A percentile compares a stretch with the other conserved stretches of the same genome.
Conservation (phyloP, 2,113 vertebrate species). For the Isurus oxyrinchus region DNA sequence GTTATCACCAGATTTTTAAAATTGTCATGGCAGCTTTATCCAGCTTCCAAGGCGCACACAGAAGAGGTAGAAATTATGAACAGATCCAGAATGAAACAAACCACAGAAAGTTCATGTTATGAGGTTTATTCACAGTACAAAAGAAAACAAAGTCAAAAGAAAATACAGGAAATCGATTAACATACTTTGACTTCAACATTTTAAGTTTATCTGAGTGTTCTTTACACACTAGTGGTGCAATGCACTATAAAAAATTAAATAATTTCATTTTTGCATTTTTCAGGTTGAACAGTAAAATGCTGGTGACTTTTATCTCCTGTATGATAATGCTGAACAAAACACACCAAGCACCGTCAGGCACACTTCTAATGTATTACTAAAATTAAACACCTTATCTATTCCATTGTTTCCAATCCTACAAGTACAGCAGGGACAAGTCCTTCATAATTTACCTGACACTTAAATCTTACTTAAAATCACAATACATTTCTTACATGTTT, state of each 20-base stretch:
- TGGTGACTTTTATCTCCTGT: not conserved
- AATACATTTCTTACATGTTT: not conserved
- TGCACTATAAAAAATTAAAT: not conserved
- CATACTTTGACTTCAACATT: slow-evolving; percentile 25
- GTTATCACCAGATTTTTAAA: not conserved
- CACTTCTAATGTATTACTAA: slow-evolving; percentile 27
- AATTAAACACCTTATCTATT: slow-evolving; percentile 23
- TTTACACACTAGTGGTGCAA: not conserved
- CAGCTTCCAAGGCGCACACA: not conserved
- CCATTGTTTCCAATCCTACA: slow-evolving; percentile 30
- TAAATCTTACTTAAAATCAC: slow-evolving; percentile 28
- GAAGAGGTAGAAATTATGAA: not conserved
- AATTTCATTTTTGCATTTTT: not conserved
- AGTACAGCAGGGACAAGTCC: not conserved
- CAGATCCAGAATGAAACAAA: slow-evolving; percentile 24
- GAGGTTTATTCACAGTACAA: slow-evolving; percentile 30
- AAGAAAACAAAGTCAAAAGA: slow-evolving; percentile 13
- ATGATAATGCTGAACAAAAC: slow-evolving; percentile 17
- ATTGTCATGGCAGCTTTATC: not conserved
- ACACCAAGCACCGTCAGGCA: not conserved
- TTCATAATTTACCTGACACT: slow-evolving; percentile 3
- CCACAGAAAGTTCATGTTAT: slow-evolving; percentile 16
- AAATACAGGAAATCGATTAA: slow-evolving; percentile 4
- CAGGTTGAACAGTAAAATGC: not conserved
- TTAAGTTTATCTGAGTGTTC: not conserved